A percentile compares a stretch with the other conserved stretches of the same genome.
Evolutionary conservation across 2,888 invertebrate genomes (phyloP).

Genomic region (Shargacucullia verbasci): DNA sequence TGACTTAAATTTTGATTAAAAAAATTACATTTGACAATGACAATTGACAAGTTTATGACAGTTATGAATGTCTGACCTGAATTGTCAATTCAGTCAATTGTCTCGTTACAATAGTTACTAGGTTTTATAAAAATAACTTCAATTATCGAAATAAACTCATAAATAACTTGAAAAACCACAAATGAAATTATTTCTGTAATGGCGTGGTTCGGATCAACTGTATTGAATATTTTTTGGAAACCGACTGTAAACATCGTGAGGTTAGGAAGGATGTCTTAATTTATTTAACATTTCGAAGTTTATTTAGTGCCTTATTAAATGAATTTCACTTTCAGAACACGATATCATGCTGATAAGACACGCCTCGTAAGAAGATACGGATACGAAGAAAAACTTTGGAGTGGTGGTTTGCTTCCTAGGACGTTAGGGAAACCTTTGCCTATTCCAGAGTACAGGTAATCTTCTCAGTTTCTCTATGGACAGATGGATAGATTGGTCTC

Average conservation of each 20-base stretch:
- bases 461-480: too few relatives aligned
- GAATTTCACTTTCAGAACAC: slow-evolving; percentile 70
- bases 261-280: slow-evolving; percentile 64
- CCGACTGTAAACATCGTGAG: slow-evolving; percentile 78
- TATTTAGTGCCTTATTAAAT: slow-evolving; percentile 1
- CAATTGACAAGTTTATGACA: too few relatives aligned
- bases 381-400: slow-evolving; percentile 91
- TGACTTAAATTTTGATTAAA: too few relatives aligned
- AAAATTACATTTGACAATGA: too few relatives aligned
- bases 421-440: slow-evolving; percentile 87
- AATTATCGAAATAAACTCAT: too few relatives aligned
- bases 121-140: too few relatives aligned
- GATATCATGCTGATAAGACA: slow-evolving; percentile 91
- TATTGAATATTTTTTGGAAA: slow-evolving; percentile 77
- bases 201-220: slow-evolving; percentile 75
- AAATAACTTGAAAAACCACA: background rate
- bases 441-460: slow-evolving; percentile 91
- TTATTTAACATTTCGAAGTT: background rate
- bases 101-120: too few relatives aligned
- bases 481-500: too few relatives aligned
- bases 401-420: slow-evolving; percentile 92
- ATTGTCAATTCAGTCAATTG: too few relatives aligned
- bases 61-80: too few relatives aligned
- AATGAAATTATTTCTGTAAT: slow-evolving; percentile 54
- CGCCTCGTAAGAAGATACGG: slow-evolving; percentile 92